Conservation (phyloP, 2,888 invertebrate genomes). For the Clepsis dumicolana region DNA sequence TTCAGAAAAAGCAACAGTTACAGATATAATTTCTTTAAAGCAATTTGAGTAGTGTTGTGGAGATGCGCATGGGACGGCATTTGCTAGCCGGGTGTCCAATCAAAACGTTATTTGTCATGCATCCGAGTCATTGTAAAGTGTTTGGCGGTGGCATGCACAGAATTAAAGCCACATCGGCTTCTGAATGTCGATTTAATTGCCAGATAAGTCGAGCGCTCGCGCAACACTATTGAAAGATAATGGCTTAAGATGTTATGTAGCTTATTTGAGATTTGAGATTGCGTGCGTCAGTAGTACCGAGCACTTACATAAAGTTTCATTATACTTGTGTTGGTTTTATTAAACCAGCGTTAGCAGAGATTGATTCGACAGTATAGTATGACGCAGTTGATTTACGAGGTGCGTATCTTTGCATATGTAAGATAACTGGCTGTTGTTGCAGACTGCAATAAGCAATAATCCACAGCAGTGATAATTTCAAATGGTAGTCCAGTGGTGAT, state of each 20-base stretch:
- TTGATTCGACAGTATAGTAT: conserved; percentile 28
- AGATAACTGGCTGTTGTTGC: conserved; percentile 72
- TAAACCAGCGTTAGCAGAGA: conserved; percentile 32
- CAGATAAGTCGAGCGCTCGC: conserved; percentile 79
- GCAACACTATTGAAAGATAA: conserved; percentile 82
- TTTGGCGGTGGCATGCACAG: conserved; percentile 77
- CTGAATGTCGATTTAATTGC: conserved; percentile 86
- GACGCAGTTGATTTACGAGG: conserved; percentile 48
- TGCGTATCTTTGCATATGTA: conserved; percentile 69
- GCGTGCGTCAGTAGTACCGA: conserved; percentile 45
- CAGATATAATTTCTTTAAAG: conserved; percentile 19
- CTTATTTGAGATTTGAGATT: conserved; percentile 73
- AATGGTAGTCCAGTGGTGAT: conserved; percentile 67
- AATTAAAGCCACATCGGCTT: conserved; percentile 81
- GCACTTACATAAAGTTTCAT: conserved; percentile 38
- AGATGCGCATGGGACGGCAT: conserved; percentile 52
- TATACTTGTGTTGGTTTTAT: conserved; percentile 40
- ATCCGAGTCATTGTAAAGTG: conserved; percentile 81
- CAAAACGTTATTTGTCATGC: conserved; percentile 85
- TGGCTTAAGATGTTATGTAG: conserved; percentile 79
- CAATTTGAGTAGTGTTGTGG: conserved; percentile 43
- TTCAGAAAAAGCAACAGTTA: background rate
- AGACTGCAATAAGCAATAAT: conserved; percentile 74
- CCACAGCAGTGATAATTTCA: conserved; percentile 79
- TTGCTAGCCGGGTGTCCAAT: conserved; percentile 73